Evolutionary conservation across 2,113 vertebrate species (phyloP).

Genomic region (Brachyistius frenatus): DNA sequence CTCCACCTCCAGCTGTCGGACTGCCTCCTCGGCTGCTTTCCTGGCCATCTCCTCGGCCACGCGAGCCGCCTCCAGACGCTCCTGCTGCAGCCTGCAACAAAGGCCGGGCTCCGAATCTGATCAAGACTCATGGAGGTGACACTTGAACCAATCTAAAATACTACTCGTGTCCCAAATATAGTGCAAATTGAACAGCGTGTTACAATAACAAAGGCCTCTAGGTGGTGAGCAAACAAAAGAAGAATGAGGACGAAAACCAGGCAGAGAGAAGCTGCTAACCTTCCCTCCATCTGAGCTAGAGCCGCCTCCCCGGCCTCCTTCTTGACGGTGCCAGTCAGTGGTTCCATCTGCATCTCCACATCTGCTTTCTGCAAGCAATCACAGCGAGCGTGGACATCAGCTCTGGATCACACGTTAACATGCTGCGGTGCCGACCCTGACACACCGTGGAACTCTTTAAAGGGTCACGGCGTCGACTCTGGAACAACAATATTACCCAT

Average conservation of each 20-base stretch:
- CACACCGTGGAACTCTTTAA: too few relatives aligned
- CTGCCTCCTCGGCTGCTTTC: conserved; percentile 73
- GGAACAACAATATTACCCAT: too few relatives aligned
- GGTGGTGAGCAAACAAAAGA: too few relatives aligned
- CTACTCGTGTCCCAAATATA: too few relatives aligned
- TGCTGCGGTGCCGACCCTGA: too few relatives aligned
- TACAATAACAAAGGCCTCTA: too few relatives aligned
- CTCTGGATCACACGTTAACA: too few relatives aligned
- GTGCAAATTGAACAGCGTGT: too few relatives aligned
- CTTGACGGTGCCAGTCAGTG: conserved; percentile 55
- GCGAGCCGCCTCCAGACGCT: conserved; percentile 74
- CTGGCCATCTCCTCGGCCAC: conserved; percentile 73
- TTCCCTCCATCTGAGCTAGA: conserved; percentile 69
- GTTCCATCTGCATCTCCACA: conserved; percentile 53
- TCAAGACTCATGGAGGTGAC: too few relatives aligned
- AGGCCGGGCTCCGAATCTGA: background rate
- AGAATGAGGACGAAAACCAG: too few relatives aligned
- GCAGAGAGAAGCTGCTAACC: conserved; percentile 36
- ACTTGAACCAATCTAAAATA: too few relatives aligned
- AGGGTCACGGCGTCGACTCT: too few relatives aligned
- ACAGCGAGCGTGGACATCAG: background rate
- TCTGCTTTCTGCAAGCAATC: conserved; percentile 44
- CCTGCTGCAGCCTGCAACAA: conserved; percentile 71
- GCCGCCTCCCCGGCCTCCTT: conserved; percentile 58
- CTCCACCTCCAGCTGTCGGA: conserved; percentile 75